These are phyloP conservation scores for Mellivora capensis DNA, from an alignment of 2,113 vertebrate species.

Conservation along the genomic window DNA sequence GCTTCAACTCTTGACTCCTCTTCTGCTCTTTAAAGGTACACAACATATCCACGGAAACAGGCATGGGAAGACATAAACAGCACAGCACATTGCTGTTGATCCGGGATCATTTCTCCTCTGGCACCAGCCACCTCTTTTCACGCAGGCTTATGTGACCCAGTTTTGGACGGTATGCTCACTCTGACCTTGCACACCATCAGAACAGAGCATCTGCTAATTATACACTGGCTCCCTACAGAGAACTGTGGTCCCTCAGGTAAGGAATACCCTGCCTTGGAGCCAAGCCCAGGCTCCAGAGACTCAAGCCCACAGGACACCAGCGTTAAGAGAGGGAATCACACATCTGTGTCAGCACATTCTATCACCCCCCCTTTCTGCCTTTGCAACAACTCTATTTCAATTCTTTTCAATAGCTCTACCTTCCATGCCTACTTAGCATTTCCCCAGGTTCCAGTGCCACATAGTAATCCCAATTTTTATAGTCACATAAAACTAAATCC, in stretches of 20 bases:
- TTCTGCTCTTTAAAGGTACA: background rate
- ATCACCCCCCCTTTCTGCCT: background rate
- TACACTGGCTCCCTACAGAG: background rate
- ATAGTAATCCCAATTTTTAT: background rate
- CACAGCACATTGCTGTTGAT: background rate
- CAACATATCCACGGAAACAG: background rate
- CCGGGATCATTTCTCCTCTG: background rate
- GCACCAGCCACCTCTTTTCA: background rate
- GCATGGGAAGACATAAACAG: background rate
- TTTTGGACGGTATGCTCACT: background rate
- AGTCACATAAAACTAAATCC: background rate
- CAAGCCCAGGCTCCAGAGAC: background rate
- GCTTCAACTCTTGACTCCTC: background rate
- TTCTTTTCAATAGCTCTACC: background rate
- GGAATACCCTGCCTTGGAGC: background rate
- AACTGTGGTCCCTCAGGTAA: background rate
- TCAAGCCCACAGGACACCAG: background rate
- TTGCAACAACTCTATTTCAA: background rate
- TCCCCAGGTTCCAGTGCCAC: background rate
- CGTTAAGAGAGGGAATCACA: background rate
- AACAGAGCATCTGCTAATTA: background rate
- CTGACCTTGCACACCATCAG: background rate
- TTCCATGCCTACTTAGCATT: background rate
- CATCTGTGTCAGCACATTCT: background rate
- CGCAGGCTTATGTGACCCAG: background rate